Evolutionary conservation across 2,797 vertebrate genomes (phyloP).

Genomic region (Chromis chromis): DNA sequence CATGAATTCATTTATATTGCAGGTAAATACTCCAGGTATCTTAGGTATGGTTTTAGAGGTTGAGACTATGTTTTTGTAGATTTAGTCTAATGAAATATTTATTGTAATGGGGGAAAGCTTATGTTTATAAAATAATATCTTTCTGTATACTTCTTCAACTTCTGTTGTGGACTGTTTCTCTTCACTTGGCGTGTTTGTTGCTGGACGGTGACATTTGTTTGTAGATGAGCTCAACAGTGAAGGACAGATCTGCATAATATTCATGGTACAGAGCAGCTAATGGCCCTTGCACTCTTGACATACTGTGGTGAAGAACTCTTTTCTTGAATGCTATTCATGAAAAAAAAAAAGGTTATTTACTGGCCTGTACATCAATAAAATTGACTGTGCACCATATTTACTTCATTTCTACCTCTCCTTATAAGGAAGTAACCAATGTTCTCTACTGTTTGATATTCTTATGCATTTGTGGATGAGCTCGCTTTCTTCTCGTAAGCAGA

Average conservation of each 20-base stretch:
- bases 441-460: constrained; percentile 2
- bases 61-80: constrained; percentile 77
- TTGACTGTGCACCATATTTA: constrained; percentile 86
- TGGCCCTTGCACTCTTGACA: constrained; percentile 68
- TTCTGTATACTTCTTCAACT: constrained; percentile 69
- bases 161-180: constrained; percentile 64
- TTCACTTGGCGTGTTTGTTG: constrained; percentile 60
- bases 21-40: constrained; percentile 69
- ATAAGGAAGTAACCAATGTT: not conserved
- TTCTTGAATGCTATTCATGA: constrained; percentile 69
- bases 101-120: constrained; percentile 65
- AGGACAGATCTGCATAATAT: constrained; percentile 45
- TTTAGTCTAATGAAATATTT: constrained; percentile 76
- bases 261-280: constrained; percentile 62
- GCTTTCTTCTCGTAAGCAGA: not conserved
- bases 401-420: constrained; percentile 44
- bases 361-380: constrained; percentile 93
- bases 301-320: constrained; percentile 67
- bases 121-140: constrained; percentile 63
- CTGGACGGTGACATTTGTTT: constrained; percentile 53
- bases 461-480: constrained; percentile 15
- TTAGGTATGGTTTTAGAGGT: constrained; percentile 71
- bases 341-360: constrained; percentile 68
- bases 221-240: constrained; percentile 43
- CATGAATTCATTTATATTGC: constrained; percentile 68